A percentile compares a stretch with the other conserved stretches of the same genome.
Evolutionary conservation across 1,140 invertebrate species (phyloP).

Genomic region (Anastrepha obliqua): DNA sequence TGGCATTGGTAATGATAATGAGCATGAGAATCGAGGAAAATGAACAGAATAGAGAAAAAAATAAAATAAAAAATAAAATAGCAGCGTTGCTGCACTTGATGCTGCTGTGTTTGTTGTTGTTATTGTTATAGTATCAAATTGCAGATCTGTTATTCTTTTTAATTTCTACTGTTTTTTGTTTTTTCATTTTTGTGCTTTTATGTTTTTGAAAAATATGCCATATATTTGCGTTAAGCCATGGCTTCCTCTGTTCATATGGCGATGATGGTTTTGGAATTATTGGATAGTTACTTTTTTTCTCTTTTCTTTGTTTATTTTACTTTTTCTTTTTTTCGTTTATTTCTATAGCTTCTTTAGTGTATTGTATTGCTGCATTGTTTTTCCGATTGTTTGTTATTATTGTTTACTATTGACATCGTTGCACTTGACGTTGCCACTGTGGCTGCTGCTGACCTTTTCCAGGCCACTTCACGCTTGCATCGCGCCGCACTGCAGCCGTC

Average conservation of each 20-base stretch:
- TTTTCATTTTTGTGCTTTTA: not conserved
- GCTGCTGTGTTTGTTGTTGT: not conserved
- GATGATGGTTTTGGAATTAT: not conserved
- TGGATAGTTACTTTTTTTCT: slow-evolving; percentile 6
- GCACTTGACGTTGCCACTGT: not conserved
- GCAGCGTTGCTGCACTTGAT: not conserved
- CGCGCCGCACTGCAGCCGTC: not conserved
- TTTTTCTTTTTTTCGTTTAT: not conserved
- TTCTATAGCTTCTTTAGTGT: not conserved
- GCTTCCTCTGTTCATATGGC: not conserved
- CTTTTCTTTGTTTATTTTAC: slow-evolving; percentile 4
- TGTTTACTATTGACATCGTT: slow-evolving; percentile 35
- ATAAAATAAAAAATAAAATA: not conserved
- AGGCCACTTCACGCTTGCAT: slow-evolving; percentile 2
- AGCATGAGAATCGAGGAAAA: not conserved
- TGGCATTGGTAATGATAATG: slow-evolving; percentile 49
- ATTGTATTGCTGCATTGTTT: slow-evolving; percentile 35
- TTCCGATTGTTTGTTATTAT: not conserved
- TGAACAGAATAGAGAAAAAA: not conserved
- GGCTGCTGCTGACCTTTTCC: slow-evolving; percentile 17
- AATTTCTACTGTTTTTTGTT: not conserved
- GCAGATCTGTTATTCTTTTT: not conserved
- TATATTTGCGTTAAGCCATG: not conserved
- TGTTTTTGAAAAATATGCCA: not conserved
- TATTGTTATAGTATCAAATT: not conserved